Percentiles rank a stretch among this genome's conserved stretches.
These are phyloP conservation scores for Planococcus citri DNA, from an alignment of 1,140 invertebrate species.

Conservation along the genomic window DNA sequence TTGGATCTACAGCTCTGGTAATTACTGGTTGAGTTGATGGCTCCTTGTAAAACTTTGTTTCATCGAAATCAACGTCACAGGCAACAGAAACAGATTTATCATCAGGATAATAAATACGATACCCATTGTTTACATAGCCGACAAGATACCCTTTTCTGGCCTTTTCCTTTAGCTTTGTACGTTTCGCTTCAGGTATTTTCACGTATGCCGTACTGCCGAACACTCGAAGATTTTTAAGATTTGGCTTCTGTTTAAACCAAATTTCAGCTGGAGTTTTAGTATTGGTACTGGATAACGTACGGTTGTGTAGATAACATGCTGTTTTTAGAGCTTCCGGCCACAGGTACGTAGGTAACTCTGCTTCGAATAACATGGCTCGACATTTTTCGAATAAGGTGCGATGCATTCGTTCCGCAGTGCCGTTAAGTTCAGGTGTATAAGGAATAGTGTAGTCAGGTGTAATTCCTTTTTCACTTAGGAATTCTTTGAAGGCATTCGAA, in stretches of 20 bases:
- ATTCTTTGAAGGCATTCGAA: slow-evolving; percentile 6
- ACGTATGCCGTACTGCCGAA: slow-evolving; percentile 27
- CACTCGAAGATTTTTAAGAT: slow-evolving; percentile 23
- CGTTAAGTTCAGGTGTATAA: slow-evolving; percentile 32
- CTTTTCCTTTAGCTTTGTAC: slow-evolving; percentile 28
- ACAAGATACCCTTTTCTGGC: slow-evolving; percentile 30
- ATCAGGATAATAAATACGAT: slow-evolving; percentile 5
- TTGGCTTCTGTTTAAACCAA: slow-evolving; percentile 2
- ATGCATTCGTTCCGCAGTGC: slow-evolving; percentile 31
- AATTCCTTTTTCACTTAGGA: slow-evolving; percentile 27
- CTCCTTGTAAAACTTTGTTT: too few relatives aligned
- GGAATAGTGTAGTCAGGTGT: slow-evolving; percentile 27
- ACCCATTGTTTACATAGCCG: too few relatives aligned
- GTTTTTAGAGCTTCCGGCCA: slow-evolving; percentile 3
- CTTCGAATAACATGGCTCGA: slow-evolving; percentile 29
- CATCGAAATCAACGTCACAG: neutral
- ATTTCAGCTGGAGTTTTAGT: slow-evolving; percentile 19
- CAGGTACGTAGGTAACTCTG: neutral
- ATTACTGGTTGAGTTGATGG: too few relatives aligned
- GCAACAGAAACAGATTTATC: neutral
- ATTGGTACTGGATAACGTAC: slow-evolving; percentile 14
- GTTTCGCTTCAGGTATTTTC: slow-evolving; percentile 27
- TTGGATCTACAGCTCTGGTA: too few relatives aligned
- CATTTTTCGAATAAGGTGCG: slow-evolving; percentile 29
- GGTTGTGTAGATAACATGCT: slow-evolving; percentile 8